A percentile compares a stretch with the other conserved stretches of the same genome.
Evolutionary conservation across 2,797 vertebrate species (phyloP).

Genomic region (Oreonectes daqikongensis): DNA sequence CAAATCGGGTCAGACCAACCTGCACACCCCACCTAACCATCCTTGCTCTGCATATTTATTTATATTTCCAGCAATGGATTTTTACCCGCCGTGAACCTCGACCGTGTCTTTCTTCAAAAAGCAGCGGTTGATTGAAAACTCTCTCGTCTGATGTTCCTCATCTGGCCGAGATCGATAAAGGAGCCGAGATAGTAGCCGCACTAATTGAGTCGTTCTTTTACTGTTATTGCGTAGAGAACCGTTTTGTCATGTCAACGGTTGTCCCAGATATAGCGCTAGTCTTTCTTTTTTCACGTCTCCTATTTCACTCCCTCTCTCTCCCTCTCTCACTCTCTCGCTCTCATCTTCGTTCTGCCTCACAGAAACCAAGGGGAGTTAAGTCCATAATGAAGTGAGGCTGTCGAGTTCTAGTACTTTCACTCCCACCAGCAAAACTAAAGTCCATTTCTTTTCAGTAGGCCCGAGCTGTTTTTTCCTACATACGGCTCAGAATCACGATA

Average conservation of each 20-base stretch:
- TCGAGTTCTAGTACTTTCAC: conserved; percentile 12
- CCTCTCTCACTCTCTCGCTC: conserved; percentile 22
- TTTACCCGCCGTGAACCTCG: conserved; percentile 35
- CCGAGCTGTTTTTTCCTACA: neutral
- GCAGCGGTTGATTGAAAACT: conserved; percentile 74
- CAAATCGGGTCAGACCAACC: conserved; percentile 12
- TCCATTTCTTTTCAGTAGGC: conserved; percentile 19
- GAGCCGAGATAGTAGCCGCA: conserved; percentile 74
- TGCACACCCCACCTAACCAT: conserved; percentile 36
- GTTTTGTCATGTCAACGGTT: conserved; percentile 75
- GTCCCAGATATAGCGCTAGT: conserved; percentile 53
- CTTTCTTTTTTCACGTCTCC: conserved; percentile 6
- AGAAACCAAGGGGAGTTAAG: conserved; percentile 39
- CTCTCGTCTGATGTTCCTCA: conserved; percentile 78
- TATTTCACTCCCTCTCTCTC: neutral
- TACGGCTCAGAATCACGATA: conserved; percentile 13
- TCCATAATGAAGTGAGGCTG: conserved; percentile 31
- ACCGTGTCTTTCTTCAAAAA: conserved; percentile 47
- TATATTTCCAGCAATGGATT: conserved; percentile 62
- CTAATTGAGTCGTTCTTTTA: conserved; percentile 80
- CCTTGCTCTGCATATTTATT: conserved; percentile 43
- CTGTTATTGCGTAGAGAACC: conserved; percentile 75
- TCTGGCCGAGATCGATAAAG: conserved; percentile 78
- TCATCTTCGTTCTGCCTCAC: conserved; percentile 29
- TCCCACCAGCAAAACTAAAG: conserved; percentile 12